Conservation (phyloP, 2,888 invertebrate genomes). For the Dermolepida albohirtum region DNA sequence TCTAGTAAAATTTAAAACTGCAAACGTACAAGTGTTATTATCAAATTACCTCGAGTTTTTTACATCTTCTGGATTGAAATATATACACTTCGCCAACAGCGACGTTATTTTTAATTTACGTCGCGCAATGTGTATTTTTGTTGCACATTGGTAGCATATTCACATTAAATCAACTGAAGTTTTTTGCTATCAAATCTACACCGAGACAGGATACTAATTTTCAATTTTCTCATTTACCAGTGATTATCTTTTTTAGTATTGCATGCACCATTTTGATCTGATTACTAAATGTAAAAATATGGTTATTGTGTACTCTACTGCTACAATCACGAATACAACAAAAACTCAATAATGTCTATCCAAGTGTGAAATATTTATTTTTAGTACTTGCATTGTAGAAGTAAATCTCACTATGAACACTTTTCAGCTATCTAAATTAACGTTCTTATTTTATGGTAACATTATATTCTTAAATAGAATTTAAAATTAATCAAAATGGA, state of each 20-base stretch:
- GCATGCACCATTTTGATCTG: slow-evolving; percentile 12
- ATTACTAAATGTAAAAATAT: slow-evolving; percentile 23
- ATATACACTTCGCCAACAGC: slow-evolving; percentile 35
- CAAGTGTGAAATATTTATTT: no score
- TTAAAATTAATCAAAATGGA: no score
- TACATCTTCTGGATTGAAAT: slow-evolving; percentile 36
- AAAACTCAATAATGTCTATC: no score
- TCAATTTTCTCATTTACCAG: slow-evolving; percentile 33
- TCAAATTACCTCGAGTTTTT: slow-evolving; percentile 29
- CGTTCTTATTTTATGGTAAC: no score
- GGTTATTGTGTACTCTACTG: neutral
- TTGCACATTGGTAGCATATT: slow-evolving; percentile 26
- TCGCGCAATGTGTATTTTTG: slow-evolving; percentile 14
- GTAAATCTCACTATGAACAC: no score
- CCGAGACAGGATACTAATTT: slow-evolving; percentile 28
- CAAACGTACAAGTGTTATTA: slow-evolving; percentile 33
- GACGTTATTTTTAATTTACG: slow-evolving; percentile 38
- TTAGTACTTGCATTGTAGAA: neutral
- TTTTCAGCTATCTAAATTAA: no score
- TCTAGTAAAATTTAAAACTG: slow-evolving; percentile 10
- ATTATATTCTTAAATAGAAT: no score
- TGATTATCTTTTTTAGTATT: slow-evolving; percentile 28
- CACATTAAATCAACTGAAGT: slow-evolving; percentile 31
- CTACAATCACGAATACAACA: no score
- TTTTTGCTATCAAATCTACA: slow-evolving; percentile 24